A percentile compares a stretch with the other conserved stretches of the same genome.
phyloP scores from a whole-genome alignment of 2,113 vertebrate species.

The Romanogobio albipinnatus region DNA sequence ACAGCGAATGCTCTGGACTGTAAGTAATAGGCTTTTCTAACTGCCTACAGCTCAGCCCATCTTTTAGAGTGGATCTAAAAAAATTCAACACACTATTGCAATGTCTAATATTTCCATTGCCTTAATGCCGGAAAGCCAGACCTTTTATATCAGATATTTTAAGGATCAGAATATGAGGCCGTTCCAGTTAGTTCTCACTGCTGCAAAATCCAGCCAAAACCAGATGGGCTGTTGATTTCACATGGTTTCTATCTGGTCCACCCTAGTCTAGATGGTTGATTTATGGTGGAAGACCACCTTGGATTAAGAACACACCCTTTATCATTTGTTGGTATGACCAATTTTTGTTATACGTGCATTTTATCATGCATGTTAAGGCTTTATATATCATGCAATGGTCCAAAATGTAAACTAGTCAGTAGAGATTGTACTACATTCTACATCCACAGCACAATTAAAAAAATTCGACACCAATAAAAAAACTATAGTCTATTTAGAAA shows the following conservation, averaged over 20 bases:
- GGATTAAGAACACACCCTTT: neutral
- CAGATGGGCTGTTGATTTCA: neutral
- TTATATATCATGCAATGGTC: neutral
- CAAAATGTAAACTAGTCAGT: neutral
- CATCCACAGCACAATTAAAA: neutral
- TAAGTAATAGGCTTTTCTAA: slow-evolving; percentile 36
- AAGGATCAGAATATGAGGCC: neutral
- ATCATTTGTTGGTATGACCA: neutral
- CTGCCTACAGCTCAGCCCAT: slow-evolving; percentile 18
- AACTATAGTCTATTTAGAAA: neutral
- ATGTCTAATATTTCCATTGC: neutral
- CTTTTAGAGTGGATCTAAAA: slow-evolving; percentile 11
- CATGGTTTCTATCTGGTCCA: neutral
- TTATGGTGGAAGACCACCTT: neutral
- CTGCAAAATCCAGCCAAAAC: neutral
- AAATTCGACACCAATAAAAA: neutral
- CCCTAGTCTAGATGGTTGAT: neutral
- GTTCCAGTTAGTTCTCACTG: neutral
- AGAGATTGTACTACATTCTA: neutral
- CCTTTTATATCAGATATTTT: slow-evolving; percentile 11
- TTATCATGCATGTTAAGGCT: neutral
- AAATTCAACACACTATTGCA: neutral
- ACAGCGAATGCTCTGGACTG: slow-evolving; percentile 27
- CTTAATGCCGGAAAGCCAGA: neutral
- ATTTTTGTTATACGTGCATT: neutral